Conservation (phyloP, 1,140 invertebrate species). For the Cotesia glomerata region DNA sequence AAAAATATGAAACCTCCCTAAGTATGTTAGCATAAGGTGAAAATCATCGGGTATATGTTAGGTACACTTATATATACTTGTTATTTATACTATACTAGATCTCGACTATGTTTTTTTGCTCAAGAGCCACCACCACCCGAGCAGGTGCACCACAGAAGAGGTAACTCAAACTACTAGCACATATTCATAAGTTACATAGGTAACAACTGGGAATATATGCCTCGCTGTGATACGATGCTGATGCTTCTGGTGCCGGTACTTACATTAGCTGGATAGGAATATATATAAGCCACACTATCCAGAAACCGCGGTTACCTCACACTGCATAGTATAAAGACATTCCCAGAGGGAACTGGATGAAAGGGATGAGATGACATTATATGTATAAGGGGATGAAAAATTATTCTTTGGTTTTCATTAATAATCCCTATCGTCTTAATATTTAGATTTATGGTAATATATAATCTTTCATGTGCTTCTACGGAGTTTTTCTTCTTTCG, state of each 20-base stretch:
- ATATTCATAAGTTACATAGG: constrained; percentile 1
- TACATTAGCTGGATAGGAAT: no score
- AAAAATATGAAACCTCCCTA: neutral
- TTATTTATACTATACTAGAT: neutral
- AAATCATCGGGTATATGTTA: neutral
- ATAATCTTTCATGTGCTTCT: no score
- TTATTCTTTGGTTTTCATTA: no score
- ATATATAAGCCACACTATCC: neutral
- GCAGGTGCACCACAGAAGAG: constrained; percentile 3
- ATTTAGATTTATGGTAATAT: no score
- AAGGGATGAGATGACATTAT: neutral
- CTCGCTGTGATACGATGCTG: neutral
- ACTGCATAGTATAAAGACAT: neutral
- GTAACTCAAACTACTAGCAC: neutral
- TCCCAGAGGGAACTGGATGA: neutral
- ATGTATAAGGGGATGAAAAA: neutral
- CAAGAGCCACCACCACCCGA: neutral
- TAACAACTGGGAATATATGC: no score
- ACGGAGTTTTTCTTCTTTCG: no score
- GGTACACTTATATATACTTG: neutral
- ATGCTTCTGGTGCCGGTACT: no score
- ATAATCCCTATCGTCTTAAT: no score
- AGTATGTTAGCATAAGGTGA: neutral
- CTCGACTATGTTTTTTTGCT: neutral
- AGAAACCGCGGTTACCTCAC: neutral